Percentiles rank a stretch among this genome's conserved stretches.
Evolutionary conservation across 2,113 vertebrate genomes (phyloP).

Genomic region (Alethe castanea): DNA sequence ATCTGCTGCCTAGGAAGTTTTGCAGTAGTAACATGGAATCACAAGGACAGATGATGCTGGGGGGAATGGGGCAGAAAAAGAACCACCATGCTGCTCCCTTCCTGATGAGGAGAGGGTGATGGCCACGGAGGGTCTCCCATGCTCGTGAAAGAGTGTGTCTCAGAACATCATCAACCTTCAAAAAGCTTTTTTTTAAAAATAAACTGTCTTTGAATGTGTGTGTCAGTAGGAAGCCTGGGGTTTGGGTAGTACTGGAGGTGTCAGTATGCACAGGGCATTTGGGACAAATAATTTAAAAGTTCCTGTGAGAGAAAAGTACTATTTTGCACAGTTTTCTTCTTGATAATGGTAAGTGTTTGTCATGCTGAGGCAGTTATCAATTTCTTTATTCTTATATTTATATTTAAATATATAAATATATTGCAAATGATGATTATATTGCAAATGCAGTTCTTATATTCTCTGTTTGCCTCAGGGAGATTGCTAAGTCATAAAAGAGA

Average conservation of each 20-base stretch:
- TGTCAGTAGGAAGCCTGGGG: not conserved
- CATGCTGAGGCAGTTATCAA: not conserved
- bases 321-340: not conserved
- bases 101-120: not conserved
- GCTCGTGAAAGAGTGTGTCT: rapidly evolving
- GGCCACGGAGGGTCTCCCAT: not conserved
- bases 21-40: not conserved
- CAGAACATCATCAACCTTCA: not conserved
- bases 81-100: not conserved
- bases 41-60: not conserved
- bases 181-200: not conserved
- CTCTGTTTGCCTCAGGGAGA: not conserved
- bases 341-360: not conserved
- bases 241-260: not conserved
- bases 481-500: not conserved
- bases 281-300: not conserved
- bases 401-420: too few species aligned
- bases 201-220: not conserved
- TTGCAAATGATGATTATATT: not conserved
- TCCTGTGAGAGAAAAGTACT: not conserved
- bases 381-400: not conserved
- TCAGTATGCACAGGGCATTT: not conserved
- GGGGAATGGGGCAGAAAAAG: not conserved
- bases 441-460: not conserved
- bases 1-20: not conserved